Evolutionary conservation across 2,797 vertebrate genomes (phyloP), one percentile per base, ranked within the genome.

Genomic region (Cichlasoma orientale): DNA sequence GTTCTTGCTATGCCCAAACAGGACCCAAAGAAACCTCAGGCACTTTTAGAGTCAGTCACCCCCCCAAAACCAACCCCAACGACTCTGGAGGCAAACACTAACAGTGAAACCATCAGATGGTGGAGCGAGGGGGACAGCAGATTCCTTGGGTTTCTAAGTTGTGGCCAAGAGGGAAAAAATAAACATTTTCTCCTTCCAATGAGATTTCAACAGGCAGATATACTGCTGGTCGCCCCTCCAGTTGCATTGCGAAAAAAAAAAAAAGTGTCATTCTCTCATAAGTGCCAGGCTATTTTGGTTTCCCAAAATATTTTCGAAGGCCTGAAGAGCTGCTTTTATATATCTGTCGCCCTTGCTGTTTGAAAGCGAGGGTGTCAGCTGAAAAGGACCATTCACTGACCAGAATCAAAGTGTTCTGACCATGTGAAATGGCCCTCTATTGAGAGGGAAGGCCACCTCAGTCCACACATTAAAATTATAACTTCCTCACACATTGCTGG

Each of bases 301-400:
- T 94, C 85, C 88, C 86, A 93, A 95, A 95, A 95, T 94, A 95
- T 95, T 95, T 94, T 95, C 91, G 82, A 84, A 92, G 83, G 82
- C 80, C 89, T 94, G 86, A 93, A 95, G 93, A 94, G 91, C 86
- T 82, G 90, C 92, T 92, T 93, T 94, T 94, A 91, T 93, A 91
- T 86, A 91, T 92, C 82, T 92, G 90, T 93, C 89, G 74, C 89
- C 85, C 56, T 88, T 52, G 82, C 91, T 90, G 80, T 91, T 90
- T 91, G 75, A 93, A 93, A 93, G 84, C 53, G 41, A 84, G 89
- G 78, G 87, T 86, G 87, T 92, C 90, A 77, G 78, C 88, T 94
- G 92, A 95, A 95, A 95, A 95, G 93, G 72, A 80, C 83, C 91
- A 94, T 96, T 95, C 92, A 95, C 77, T 57, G 79, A 82, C 80